These are phyloP conservation scores for Graphium colonna DNA, from an alignment of 2,888 invertebrate genomes.

Conservation along the genomic window DNA sequence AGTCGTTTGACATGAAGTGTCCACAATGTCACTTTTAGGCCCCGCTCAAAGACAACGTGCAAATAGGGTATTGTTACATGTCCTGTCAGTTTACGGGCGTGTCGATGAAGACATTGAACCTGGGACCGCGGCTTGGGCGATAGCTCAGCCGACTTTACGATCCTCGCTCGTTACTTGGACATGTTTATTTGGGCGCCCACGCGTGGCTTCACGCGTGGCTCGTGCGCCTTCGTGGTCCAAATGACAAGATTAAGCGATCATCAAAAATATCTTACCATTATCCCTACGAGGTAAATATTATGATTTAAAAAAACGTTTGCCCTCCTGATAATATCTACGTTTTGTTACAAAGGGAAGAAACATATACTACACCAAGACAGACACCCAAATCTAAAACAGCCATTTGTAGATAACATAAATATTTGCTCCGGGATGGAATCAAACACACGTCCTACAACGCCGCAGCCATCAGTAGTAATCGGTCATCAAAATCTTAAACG, in stretches of 20 bases:
- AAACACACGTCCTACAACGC: no score
- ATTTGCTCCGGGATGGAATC: no score
- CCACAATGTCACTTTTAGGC: no score
- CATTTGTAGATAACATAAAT: no score
- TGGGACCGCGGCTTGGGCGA: conserved; percentile 40
- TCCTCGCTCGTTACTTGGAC: conserved; percentile 50
- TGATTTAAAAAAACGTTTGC: no score
- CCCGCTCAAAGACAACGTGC: no score
- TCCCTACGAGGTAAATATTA: background rate
- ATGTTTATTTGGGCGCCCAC: conserved; percentile 72
- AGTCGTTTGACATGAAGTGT: no score
- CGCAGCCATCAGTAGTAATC: no score
- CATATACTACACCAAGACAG: no score
- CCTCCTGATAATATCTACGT: background rate
- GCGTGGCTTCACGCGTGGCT: conserved; percentile 63
- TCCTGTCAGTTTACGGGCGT: background rate
- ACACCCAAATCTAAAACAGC: no score
- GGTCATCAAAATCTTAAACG: no score
- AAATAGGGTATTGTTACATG: background rate
- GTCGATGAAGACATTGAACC: conserved; percentile 48
- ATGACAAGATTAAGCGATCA: conserved; percentile 34
- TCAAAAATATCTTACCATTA: conserved; percentile 1
- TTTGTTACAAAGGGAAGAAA: conserved; percentile 14
- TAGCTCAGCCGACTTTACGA: conserved; percentile 54
- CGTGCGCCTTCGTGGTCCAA: conserved; percentile 48